phyloP scores from a whole-genome alignment of 2,888 invertebrate genomes.

The Athetis lepigone region DNA sequence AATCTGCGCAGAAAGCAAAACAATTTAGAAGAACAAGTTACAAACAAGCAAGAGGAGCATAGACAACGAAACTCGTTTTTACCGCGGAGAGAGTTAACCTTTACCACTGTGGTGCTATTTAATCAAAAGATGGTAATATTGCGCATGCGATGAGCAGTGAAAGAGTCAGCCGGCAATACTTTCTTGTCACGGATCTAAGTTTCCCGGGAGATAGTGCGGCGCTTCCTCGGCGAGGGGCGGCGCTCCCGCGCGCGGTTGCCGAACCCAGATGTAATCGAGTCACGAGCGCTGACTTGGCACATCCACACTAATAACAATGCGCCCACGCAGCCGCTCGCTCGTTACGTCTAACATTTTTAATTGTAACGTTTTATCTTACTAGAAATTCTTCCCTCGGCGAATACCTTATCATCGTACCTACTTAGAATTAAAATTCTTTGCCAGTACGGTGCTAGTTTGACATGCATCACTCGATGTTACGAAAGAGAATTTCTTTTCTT shows the following conservation, averaged over 20 bases:
- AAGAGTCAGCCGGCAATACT: constrained; percentile 34
- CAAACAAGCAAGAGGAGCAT: constrained; percentile 24
- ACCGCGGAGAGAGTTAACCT: constrained; percentile 64
- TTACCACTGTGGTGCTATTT: constrained; percentile 54
- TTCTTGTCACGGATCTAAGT: constrained; percentile 58
- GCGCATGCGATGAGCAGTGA: constrained; percentile 30
- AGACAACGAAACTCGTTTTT: constrained; percentile 57
- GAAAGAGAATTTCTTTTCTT: constrained; percentile 47
- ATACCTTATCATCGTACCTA: constrained; percentile 14
- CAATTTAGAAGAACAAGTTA: constrained; percentile 43
- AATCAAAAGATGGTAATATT: constrained; percentile 53
- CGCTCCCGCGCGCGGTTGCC: constrained; percentile 59
- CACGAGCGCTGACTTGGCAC: constrained; percentile 47
- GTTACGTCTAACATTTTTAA: constrained; percentile 7
- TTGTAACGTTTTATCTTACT: constrained; percentile 14
- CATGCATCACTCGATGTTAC: constrained; percentile 26
- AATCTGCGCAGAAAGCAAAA: constrained; percentile 39
- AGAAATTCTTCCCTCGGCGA: constrained; percentile 1
- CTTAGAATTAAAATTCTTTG: constrained; percentile 48
- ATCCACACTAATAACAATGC: constrained; percentile 27
- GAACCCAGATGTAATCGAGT: constrained; percentile 66
- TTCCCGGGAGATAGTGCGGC: constrained; percentile 48
- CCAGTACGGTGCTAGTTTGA: constrained; percentile 10
- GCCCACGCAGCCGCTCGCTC: neutral
- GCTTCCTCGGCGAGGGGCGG: constrained; percentile 45